Base-by-base conservation (phyloP, 2,113 vertebrate species). In the Formicarius rufipectus region DNA sequence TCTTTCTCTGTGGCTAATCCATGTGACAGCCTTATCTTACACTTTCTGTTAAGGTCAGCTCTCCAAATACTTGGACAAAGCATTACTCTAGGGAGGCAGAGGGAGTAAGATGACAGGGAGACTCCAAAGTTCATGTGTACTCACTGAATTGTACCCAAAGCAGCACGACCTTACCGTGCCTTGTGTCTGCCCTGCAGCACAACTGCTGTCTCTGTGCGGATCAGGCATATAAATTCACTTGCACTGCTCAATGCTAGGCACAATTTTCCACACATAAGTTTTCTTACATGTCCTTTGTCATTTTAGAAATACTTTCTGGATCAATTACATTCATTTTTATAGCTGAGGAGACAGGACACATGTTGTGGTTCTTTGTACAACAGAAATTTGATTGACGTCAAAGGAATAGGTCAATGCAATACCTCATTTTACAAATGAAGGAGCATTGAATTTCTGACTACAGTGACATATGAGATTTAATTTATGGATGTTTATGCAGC, bases 1-100 rank as follows among this genome's bases (percentile, higher is more conserved):
- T 91, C 71, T 89, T 71, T 89, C 31, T 69, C 71, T 66, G 0
- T 58, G 86, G 60, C 68, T 88, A 64, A 77, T 68, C 49, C 58
- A 8, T 12, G 14, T 78, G 95, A 90, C 76, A 93, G 76, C 21
- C 47, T 64, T 64, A 92, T 53, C 72, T 64, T 40, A n/a, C 30
- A 1, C 31, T 80, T 85, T 91, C 47, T 93, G 58, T 88, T 82
- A 81, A 82, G 93, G 82, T 96, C 93, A 95, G 87, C 93, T 94
- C 44, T 85, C 80, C 60, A 63, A 33, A 52, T 60, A 44, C 58
- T 73, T 78, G 87, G 42, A 64, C 53, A 77, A 89, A 85, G 75
- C 67, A 84, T 39, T 60, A 74, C 75, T 93, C 39, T 39, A 58
- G 90, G 60, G 88, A 86, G 42, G 62, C 53, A 84, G 68, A 45